Base-by-base conservation (phyloP, 2,888 invertebrate genomes). In the Metacarcinus magister region DNA sequence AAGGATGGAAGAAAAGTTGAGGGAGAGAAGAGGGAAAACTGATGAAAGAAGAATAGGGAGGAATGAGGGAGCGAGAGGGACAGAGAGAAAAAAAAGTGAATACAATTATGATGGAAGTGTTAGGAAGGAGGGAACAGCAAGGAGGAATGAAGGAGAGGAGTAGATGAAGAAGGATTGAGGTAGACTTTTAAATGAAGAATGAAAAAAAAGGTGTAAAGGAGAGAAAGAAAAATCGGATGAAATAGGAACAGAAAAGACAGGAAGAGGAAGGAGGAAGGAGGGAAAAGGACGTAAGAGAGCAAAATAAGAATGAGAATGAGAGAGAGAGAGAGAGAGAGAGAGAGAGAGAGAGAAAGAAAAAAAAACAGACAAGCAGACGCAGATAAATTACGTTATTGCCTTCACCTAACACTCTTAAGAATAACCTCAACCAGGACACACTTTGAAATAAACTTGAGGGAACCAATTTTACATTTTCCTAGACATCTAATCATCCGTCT, bases 311-410 rank as follows among this genome's bases (percentile, higher is more conserved):
- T 60, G 13, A 93, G 39, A 67, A 16, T 67, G 19, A 93, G 32
- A 93, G 5, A 92, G 28, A 92, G 60, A 92, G 92, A 16, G 67
- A 67, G 23, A 67, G 67, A n/a, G n/a, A 67, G n/a, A 75, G 23
- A n/a, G 19, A 75, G 75, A 75, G 19, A 75, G 75, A 75, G 19
- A 4, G 0, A 4, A 28, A 75, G 75, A n/a, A 28, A 19, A 7
- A 75, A 28, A 19, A 28, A 75, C n/a, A 75, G n/a, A 2, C 67
- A 2, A 75, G n/a, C 54, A 54, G 54, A 54, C 54, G 19, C 54
- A 54, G 54, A 54, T 19, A 2, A 54, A 54, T 54, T 54, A 54
- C 54, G 19, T 16, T 89, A 19, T 90, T 44, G 23, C 91, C 44
- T 39, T 46, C 23, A 2, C 91, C 7, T 44, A 16, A 43, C 90